A percentile compares a stretch with the other conserved stretches of the same genome.
These are phyloP conservation scores for Haliaeetus leucogaster DNA, from an alignment of 2,113 vertebrate species.

Conservation along the genomic window DNA sequence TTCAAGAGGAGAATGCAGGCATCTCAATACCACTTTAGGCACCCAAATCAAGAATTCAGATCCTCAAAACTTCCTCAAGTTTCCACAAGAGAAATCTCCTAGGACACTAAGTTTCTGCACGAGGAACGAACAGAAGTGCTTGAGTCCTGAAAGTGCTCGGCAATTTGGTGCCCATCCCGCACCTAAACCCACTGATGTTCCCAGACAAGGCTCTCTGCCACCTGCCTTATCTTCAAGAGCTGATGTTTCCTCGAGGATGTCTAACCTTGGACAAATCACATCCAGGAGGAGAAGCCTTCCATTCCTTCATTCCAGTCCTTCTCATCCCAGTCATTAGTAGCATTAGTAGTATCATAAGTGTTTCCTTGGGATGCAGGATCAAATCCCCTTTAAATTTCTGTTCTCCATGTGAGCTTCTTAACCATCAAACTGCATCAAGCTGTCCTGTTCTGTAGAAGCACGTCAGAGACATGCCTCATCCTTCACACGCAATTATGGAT, in stretches of 20 bases:
- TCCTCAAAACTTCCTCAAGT: neutral
- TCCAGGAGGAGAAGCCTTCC: neutral
- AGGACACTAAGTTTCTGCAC: neutral
- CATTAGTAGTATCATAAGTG: neutral
- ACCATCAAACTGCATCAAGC: neutral
- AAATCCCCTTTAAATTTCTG: neutral
- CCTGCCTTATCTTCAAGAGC: neutral
- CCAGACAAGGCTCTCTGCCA: neutral
- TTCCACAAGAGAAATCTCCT: neutral
- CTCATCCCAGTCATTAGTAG: neutral
- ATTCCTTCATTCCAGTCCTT: neutral
- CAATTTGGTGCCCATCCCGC: neutral
- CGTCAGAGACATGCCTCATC: neutral
- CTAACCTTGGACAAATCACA: neutral
- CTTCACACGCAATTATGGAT: rapidly evolving
- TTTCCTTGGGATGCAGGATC: neutral
- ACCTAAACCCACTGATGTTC: neutral
- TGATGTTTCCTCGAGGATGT: rapidly evolving
- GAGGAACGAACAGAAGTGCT: neutral
- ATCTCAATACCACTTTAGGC: neutral
- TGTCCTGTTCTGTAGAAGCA: neutral
- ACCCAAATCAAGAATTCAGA: neutral
- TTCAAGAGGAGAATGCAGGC: neutral
- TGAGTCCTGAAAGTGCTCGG: neutral
- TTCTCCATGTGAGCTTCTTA: neutral